Evolutionary conservation across 1,140 invertebrate genomes (phyloP).

Genomic region (Danaus melanippus): DNA sequence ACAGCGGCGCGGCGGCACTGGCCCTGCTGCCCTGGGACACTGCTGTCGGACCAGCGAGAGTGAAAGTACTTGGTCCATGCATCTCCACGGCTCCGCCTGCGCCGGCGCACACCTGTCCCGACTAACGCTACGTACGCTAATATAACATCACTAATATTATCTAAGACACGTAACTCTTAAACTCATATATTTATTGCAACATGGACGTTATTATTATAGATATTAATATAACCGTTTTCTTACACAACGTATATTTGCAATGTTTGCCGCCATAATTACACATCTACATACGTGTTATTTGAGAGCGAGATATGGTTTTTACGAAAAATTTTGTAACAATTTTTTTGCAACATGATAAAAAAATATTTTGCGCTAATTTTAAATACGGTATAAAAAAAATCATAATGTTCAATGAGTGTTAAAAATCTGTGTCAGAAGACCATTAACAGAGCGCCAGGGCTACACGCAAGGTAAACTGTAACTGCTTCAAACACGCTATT

Average conservation of each 20-base stretch:
- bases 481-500: slow-evolving; percentile 35
- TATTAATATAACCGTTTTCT: neutral
- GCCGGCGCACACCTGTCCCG: slow-evolving; percentile 43
- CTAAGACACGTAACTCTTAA: slow-evolving; percentile 32
- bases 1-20: slow-evolving; percentile 59
- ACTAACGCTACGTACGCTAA: slow-evolving; percentile 33
- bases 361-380: too few species aligned
- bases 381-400: too few species aligned
- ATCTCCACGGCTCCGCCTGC: slow-evolving; percentile 39
- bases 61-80: slow-evolving; percentile 59
- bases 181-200: neutral
- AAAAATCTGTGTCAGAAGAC: slow-evolving; percentile 57
- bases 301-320: too few species aligned
- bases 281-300: too few species aligned
- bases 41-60: slow-evolving; percentile 52
- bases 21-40: slow-evolving; percentile 27
- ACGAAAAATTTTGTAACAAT: too few species aligned
- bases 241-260: slow-evolving; percentile 6
- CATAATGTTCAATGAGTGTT: slow-evolving; percentile 29
- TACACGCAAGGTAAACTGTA: slow-evolving; percentile 39
- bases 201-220: too few species aligned
- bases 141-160: slow-evolving; percentile 28
- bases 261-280: too few species aligned
- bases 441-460: slow-evolving; percentile 51
- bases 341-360: too few species aligned